Evolutionary conservation across 2,888 invertebrate genomes (phyloP).

Genomic region (Alloscopus bannaensis): DNA sequence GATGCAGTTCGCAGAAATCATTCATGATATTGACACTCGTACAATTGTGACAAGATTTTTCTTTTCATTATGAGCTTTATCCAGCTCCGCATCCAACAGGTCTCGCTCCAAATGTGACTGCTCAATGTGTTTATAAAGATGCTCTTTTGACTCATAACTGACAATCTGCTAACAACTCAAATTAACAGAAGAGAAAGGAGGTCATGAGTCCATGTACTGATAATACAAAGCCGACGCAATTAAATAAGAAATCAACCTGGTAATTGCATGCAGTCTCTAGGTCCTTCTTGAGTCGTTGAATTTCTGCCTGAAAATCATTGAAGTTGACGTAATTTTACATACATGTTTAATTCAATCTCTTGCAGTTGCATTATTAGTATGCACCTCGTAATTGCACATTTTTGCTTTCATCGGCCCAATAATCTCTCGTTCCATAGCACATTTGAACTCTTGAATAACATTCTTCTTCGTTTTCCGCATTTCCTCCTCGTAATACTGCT

Average conservation of each 20-base stretch:
- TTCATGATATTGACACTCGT: too few species aligned
- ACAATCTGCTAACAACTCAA: conserved; percentile 13
- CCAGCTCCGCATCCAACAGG: conserved; percentile 2
- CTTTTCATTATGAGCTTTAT: conserved; percentile 22
- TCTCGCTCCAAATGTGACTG: neutral
- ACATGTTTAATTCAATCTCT: neutral
- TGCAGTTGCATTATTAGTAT: neutral
- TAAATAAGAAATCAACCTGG: neutral
- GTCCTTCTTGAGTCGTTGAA: neutral
- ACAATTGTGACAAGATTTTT: neutral
- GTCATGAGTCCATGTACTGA: neutral
- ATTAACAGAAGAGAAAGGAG: conserved; percentile 2
- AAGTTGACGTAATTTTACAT: neutral
- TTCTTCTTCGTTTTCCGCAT: conserved; percentile 17
- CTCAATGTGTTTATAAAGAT: neutral
- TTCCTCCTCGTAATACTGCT: conserved; percentile 51
- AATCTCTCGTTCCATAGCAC: conserved; percentile 42
- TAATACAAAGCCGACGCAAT: too few species aligned
- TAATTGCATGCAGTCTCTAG: conserved; percentile 1
- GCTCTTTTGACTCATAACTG: neutral
- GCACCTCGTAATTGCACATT: conserved; percentile 27
- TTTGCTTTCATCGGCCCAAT: conserved; percentile 27
- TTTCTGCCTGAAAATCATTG: conserved; percentile 19
- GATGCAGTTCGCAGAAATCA: too few species aligned
- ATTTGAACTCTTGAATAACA: conserved; percentile 39